Evolutionary conservation across 2,113 vertebrate genomes (phyloP).

Genomic region (Neomonachus schauinslandi): DNA sequence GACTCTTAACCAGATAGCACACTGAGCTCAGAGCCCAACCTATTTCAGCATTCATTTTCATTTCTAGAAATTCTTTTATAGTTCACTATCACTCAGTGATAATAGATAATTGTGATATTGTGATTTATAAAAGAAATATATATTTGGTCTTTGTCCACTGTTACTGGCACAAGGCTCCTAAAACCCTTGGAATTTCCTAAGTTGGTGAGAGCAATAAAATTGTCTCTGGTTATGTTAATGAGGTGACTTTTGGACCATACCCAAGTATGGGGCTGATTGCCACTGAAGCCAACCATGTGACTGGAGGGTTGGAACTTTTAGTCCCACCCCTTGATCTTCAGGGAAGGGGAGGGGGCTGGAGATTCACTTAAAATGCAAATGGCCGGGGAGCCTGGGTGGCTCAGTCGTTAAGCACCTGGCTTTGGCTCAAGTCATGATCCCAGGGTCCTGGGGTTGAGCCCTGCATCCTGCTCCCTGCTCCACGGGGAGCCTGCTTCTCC

Average conservation of each 20-base stretch:
- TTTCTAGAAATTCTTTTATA: constrained; percentile 11
- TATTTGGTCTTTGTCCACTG: not conserved
- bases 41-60: constrained; percentile 4
- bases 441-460: too few relatives aligned
- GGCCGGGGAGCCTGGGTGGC: too few relatives aligned
- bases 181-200: not conserved
- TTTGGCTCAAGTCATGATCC: too few relatives aligned
- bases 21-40: not conserved
- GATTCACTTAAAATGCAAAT: not conserved
- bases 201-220: not conserved
- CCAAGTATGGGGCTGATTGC: not conserved
- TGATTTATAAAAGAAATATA: not conserved
- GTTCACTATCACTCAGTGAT: not conserved
- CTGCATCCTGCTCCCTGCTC: too few relatives aligned
- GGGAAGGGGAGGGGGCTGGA: not conserved
- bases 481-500: too few relatives aligned
- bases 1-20: not conserved
- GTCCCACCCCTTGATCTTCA: not conserved
- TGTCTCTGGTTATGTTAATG: not conserved
- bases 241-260: not conserved
- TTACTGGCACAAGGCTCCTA: not conserved
- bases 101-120: not conserved
- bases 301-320: not conserved
- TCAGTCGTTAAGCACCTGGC: too few relatives aligned
- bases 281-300: not conserved